Evolutionary conservation across 2,113 vertebrate genomes (phyloP), one percentile per base, ranked within the genome.

Genomic region (Cinclus mexicanus): DNA sequence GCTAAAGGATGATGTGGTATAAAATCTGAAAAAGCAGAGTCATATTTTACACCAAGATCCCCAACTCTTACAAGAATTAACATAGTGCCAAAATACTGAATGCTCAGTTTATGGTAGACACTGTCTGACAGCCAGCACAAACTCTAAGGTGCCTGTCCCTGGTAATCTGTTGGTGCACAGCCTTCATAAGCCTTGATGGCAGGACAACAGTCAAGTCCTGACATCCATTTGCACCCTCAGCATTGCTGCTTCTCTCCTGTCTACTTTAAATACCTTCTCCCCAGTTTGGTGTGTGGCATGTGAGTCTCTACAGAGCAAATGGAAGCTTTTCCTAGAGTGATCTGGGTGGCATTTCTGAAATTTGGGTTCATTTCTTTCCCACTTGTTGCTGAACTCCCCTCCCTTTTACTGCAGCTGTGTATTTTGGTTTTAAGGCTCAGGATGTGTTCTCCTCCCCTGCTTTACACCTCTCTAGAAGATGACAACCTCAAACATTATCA

Each of bases 211-310:
- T 14, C 42, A 57, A 47, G 60, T 42, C 19, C 42, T 69, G 29
- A 23, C 46, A 47, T 24, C 17, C 2, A 2, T 85, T 42, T 71
- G 61, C 44, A 49, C 31, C 23, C 63, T 37, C 44, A 63, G 52
- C 35, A 22, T 65, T 0, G 0, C 42, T 75, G 42, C 10, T 71
- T 19, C 52, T 39, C 13, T 20, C n/a, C n/a, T 44, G 14, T 37
- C 70, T 88, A 29, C 6, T 46, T 67, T 10, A 5, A n/a, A 28
- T 33, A 29, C 20, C 12, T 69, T 65, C 41, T 88, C 26, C 26
- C 10, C 3, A 1, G 13, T 63, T 79, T 83, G 35, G 42, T 49
- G 4, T 70, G 53, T 74, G 64, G 9, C 14, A 19, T 0, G 0
- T 25, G 47, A 18, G 24, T n/a, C 17, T 81, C 41, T 42, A 7